Conservation (phyloP, 2,888 invertebrate species). For the Adelphocoris suturalis region DNA sequence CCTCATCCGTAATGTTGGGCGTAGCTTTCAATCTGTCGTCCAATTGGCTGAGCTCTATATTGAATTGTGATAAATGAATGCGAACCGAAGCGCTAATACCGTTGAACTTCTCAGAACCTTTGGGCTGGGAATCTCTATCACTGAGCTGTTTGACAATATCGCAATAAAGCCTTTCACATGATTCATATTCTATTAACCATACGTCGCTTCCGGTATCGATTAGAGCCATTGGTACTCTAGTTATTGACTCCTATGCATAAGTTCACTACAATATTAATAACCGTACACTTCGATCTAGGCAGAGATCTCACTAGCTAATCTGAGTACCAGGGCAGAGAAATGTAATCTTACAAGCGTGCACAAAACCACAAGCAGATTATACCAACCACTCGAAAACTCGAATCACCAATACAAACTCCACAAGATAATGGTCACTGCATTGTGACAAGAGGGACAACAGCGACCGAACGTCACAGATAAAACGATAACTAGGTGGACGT, state of each 20-base stretch:
- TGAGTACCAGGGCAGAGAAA: too few species aligned
- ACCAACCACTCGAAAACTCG: too few species aligned
- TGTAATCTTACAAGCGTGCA: too few species aligned
- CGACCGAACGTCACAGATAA: too few species aligned
- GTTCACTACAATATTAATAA: too few species aligned
- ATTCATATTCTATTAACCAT: conserved; percentile 84
- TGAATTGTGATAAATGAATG: conserved; percentile 83
- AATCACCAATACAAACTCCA: too few species aligned
- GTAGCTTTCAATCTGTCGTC: conserved; percentile 80
- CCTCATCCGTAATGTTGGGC: conserved; percentile 80
- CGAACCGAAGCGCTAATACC: conserved; percentile 82
- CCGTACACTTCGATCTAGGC: too few species aligned
- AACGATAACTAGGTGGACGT: too few species aligned
- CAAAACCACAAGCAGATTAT: too few species aligned
- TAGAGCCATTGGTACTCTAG: conserved; percentile 46
- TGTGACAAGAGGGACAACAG: too few species aligned
- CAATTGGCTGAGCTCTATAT: conserved; percentile 82
- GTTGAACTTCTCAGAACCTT: conserved; percentile 81
- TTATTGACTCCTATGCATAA: neutral
- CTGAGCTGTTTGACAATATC: conserved; percentile 84
- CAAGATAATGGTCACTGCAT: too few species aligned
- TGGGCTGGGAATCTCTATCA: conserved; percentile 80
- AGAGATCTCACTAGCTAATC: too few species aligned
- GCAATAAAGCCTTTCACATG: conserved; percentile 83
- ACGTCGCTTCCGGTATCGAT: conserved; percentile 64